Percentiles rank a stretch among this genome's conserved stretches.
These are phyloP conservation scores for Spinus pinus DNA, from an alignment of 2,797 vertebrate species.

Conservation along the genomic window DNA sequence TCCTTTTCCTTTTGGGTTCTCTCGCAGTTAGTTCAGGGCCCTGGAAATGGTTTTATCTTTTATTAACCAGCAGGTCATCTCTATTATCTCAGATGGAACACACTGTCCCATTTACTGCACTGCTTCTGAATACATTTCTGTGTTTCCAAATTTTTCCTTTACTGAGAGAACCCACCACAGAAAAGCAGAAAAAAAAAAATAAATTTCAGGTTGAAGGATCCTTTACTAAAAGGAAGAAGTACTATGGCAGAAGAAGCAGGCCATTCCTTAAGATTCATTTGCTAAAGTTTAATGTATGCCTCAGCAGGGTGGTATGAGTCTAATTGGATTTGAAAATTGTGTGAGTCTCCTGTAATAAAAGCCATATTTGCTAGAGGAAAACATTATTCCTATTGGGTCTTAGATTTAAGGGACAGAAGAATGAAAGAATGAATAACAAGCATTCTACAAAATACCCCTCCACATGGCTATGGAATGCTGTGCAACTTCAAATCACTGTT, in stretches of 20 bases:
- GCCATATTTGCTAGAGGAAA: slow-evolving; percentile 9
- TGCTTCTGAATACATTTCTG: not conserved
- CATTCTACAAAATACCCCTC: not conserved
- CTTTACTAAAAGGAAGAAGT: not conserved
- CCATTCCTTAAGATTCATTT: not conserved
- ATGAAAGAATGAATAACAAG: not conserved
- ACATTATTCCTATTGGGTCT: not conserved
- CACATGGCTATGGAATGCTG: not conserved
- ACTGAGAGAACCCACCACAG: not conserved
- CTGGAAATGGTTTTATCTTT: not conserved
- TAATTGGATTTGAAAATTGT: slow-evolving; percentile 47
- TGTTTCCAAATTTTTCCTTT: not conserved
- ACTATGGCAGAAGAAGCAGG: not conserved
- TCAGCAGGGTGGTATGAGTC: not conserved
- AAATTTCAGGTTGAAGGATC: not conserved
- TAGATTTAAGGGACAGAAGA: not conserved
- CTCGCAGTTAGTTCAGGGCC: not conserved
- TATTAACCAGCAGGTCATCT: not conserved
- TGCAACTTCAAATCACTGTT: slow-evolving; percentile 2
- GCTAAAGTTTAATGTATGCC: not conserved
- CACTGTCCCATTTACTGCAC: not conserved
- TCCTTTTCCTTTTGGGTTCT: not conserved
- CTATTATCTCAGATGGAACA: not conserved
- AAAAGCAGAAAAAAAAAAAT: not conserved
- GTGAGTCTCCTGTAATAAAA: slow-evolving; percentile 19